Evolutionary conservation across 2,113 vertebrate species (phyloP).

Genomic region (Microcebus ravelobensis): DNA sequence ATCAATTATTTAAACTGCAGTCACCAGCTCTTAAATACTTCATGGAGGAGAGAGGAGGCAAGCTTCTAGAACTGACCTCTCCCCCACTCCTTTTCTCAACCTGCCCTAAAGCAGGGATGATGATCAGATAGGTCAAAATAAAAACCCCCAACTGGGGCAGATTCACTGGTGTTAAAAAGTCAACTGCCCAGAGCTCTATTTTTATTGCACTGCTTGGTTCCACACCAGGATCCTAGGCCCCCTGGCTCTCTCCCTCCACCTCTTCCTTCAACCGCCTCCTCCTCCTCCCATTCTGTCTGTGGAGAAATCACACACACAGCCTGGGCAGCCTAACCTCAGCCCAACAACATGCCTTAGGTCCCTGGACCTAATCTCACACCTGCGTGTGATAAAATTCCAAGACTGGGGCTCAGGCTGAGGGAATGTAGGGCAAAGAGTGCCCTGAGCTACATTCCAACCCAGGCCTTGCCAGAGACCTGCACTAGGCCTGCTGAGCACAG

Average conservation of each 20-base stretch:
- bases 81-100: neutral
- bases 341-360: no score
- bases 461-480: neutral
- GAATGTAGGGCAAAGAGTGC: neutral
- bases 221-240: rapidly evolving
- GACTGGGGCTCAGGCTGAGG: neutral
- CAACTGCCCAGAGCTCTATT: neutral
- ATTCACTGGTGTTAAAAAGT: neutral
- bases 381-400: neutral
- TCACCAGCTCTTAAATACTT: neutral
- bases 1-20: slow-evolving; percentile 1
- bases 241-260: neutral
- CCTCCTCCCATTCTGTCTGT: no score
- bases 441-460: neutral
- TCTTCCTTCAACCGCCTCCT: no score
- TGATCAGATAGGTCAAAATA: neutral
- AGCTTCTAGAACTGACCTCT: neutral
- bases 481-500: neutral
- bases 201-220: neutral
- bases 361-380: neutral
- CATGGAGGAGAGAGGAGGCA: neutral
- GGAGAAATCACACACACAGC: rapidly evolving
- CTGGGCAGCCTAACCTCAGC: neutral
- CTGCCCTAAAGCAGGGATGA: neutral
- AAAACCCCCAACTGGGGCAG: neutral